Conservation (phyloP, 2,888 invertebrate genomes). For the Cephus spinipes region DNA sequence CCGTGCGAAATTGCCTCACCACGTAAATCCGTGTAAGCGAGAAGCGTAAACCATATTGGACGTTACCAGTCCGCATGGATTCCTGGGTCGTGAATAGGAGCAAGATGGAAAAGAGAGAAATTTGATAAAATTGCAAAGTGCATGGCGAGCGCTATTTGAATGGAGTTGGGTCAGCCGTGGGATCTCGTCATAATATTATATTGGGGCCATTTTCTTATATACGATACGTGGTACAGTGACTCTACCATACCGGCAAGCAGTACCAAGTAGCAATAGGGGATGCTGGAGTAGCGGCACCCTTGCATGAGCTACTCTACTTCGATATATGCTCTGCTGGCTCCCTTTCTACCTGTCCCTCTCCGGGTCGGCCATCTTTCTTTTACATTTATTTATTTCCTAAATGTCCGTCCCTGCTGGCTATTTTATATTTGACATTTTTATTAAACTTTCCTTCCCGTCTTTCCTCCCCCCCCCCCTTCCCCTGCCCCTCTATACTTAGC, state of each 20-base stretch:
- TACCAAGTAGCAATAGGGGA: background rate
- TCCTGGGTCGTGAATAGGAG: background rate
- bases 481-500: background rate
- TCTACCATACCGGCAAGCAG: background rate
- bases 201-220: background rate
- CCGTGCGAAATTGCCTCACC: background rate
- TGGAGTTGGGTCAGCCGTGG: slow-evolving; percentile 32
- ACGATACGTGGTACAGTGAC: slow-evolving; percentile 12
- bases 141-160: slow-evolving; percentile 35
- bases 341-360: slow-evolving; percentile 16
- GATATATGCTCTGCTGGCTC: background rate
- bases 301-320: background rate
- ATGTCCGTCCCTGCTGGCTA: slow-evolving; percentile 63
- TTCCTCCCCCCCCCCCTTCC: slow-evolving; percentile 27
- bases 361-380: slow-evolving; percentile 40
- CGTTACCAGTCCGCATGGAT: background rate
- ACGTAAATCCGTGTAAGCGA: background rate
- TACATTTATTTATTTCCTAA: slow-evolving; percentile 65
- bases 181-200: slow-evolving; percentile 19
- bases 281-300: background rate
- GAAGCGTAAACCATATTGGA: background rate
- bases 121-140: slow-evolving; percentile 40
- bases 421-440: slow-evolving; percentile 67
- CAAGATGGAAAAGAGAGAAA: slow-evolving; percentile 22
- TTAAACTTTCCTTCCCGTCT: slow-evolving; percentile 56